A percentile compares a stretch with the other conserved stretches of the same genome.
phyloP scores from a whole-genome alignment of 2,888 invertebrate species.

The Acleris sparsana region DNA sequence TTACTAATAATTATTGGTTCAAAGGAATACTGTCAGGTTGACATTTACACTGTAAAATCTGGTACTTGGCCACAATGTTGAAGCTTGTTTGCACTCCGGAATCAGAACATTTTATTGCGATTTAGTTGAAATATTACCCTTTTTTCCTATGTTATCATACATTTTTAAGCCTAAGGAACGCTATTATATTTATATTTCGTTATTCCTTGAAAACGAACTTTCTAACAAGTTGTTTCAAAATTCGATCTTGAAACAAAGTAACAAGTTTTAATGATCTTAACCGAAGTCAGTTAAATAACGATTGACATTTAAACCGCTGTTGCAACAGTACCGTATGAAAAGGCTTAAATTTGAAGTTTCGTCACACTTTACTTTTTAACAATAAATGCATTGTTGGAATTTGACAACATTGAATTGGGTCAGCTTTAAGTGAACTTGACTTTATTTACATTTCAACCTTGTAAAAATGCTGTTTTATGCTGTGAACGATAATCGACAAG shows the following conservation, averaged over 20 bases:
- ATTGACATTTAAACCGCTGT: constrained; percentile 63
- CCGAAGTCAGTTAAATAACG: constrained; percentile 57
- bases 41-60: too few species aligned
- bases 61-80: too few species aligned
- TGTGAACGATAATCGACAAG: constrained; percentile 9
- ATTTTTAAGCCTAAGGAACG: too few species aligned
- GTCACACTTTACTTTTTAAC: constrained; percentile 23
- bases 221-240: constrained; percentile 5
- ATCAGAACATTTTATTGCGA: too few species aligned
- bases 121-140: too few species aligned
- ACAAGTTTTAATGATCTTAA: constrained; percentile 37
- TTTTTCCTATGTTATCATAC: too few species aligned
- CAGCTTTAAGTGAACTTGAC: constrained; percentile 32
- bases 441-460: constrained; percentile 26
- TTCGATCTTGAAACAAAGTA: constrained; percentile 4
- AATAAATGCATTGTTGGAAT: neutral
- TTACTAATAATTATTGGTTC: too few species aligned
- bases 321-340: constrained; percentile 42
- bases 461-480: neutral
- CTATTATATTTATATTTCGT: too few species aligned
- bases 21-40: too few species aligned
- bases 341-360: constrained; percentile 24
- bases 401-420: constrained; percentile 19
- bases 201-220: too few species aligned
- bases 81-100: too few species aligned